A percentile compares a stretch with the other conserved stretches of the same genome.
These are phyloP conservation scores for Polypterus bichir DNA, from an alignment of 2,113 vertebrate genomes.

Conservation along the genomic window DNA sequence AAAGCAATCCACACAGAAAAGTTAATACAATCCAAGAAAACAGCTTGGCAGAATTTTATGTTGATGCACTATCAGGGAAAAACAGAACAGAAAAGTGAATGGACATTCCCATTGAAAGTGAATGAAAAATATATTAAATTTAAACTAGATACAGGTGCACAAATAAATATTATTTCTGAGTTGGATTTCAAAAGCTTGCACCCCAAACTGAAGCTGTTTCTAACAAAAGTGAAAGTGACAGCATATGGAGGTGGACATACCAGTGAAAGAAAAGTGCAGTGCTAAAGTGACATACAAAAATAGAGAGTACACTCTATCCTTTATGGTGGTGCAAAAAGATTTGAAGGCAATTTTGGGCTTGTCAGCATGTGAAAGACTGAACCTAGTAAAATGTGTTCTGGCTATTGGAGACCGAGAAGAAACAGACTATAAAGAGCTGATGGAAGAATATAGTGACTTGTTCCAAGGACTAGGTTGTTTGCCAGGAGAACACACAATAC, in stretches of 20 bases:
- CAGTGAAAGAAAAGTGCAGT: slow-evolving; percentile 5
- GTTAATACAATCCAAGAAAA: not conserved
- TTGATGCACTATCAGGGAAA: not conserved
- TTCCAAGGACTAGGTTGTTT: slow-evolving; percentile 5
- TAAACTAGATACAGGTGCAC: slow-evolving; percentile 1
- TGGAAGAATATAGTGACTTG: slow-evolving; percentile 1
- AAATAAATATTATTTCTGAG: not conserved
- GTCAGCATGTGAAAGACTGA: slow-evolving; percentile 6
- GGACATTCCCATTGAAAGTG: not conserved
- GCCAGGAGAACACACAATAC: not conserved
- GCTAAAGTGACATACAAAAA: slow-evolving; percentile 1
- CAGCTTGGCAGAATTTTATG: not conserved
- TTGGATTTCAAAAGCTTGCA: not conserved
- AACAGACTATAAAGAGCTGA: not conserved
- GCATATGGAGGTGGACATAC: not conserved
- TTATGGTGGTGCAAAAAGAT: slow-evolving; percentile 7
- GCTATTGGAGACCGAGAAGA: not conserved
- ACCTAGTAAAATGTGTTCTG: slow-evolving; percentile 5
- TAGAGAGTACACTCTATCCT: not conserved
- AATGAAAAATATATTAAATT: not conserved
- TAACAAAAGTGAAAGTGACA: not conserved
- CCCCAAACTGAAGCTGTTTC: not conserved
- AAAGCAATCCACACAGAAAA: not conserved
- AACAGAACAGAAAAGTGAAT: not conserved
- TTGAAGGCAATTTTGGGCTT: slow-evolving; percentile 10